Conservation (phyloP, 2,888 invertebrate genomes). For the Mechanitis mazaeus region DNA sequence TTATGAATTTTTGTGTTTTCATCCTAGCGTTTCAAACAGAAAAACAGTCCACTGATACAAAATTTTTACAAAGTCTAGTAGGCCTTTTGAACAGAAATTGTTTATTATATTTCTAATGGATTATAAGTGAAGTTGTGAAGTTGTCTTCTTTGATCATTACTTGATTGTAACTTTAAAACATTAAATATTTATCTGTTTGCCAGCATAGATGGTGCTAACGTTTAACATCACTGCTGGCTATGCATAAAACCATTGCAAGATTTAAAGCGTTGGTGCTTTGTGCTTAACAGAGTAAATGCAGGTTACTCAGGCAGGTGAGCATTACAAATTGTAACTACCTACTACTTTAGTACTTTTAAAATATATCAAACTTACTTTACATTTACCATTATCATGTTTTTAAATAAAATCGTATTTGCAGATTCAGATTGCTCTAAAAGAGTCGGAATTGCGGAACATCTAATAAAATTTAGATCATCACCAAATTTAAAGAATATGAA, state of each 20-base stretch:
- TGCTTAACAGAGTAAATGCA: constrained; percentile 32
- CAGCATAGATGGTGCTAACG: constrained; percentile 3
- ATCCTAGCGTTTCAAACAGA: no score
- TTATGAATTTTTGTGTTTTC: no score
- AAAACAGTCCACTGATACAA: no score
- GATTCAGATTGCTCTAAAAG: constrained; percentile 29
- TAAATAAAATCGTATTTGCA: constrained; percentile 15
- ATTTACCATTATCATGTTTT: neutral
- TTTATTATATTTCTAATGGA: no score
- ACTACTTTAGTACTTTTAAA: neutral
- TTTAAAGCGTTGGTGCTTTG: constrained; percentile 19
- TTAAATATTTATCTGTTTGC: no score
- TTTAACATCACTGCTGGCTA: constrained; percentile 18
- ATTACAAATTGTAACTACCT: no score
- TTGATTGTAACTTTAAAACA: no score
- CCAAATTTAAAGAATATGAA: constrained; percentile 60
- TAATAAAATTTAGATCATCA: constrained; percentile 49
- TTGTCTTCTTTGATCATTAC: no score
- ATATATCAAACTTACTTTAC: neutral
- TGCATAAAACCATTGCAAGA: constrained; percentile 15
- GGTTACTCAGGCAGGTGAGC: constrained; percentile 33
- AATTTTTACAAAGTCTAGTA: no score
- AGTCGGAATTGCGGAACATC: constrained; percentile 42
- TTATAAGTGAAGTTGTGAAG: no score
- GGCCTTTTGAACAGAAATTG: no score